Evolutionary conservation across 2,113 vertebrate species (phyloP).

Genomic region (Neopipo cinnamomea): DNA sequence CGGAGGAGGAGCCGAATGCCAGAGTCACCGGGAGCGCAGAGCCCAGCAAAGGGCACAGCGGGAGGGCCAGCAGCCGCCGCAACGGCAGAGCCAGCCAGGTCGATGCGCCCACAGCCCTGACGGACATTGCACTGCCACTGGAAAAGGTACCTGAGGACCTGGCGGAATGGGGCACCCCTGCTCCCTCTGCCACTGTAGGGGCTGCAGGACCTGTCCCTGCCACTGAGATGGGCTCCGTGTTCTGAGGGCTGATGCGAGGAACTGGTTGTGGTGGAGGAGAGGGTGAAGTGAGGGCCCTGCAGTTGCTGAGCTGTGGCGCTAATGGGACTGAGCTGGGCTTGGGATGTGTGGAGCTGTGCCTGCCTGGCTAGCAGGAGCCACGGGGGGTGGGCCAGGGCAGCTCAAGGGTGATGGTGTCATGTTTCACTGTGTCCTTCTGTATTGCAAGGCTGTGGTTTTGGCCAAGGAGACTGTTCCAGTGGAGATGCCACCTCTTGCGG

Average conservation of each 20-base stretch:
- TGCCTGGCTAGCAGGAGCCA: neutral
- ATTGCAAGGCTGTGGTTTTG: constrained; percentile 26
- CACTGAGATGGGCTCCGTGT: fast-evolving
- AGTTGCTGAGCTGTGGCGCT: neutral
- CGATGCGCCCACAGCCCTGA: neutral
- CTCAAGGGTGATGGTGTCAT: neutral
- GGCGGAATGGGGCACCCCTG: neutral
- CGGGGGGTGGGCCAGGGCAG: neutral
- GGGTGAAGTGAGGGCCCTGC: neutral
- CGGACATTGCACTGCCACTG: neutral
- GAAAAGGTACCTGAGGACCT: constrained; percentile 30
- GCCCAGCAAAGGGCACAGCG: neutral
- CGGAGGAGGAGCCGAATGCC: constrained; percentile 48
- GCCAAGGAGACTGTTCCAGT: neutral
- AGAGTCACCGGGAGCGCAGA: constrained; percentile 40
- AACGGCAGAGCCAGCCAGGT: constrained; percentile 35
- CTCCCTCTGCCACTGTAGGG: neutral
- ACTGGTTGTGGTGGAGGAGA: neutral
- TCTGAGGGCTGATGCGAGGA: neutral
- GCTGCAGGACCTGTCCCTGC: neutral
- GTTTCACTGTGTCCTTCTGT: neutral
- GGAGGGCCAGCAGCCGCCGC: neutral
- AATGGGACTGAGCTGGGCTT: fast-evolving
- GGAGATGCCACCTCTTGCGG: neutral
- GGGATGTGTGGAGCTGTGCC: neutral